Base-by-base conservation (phyloP, 2,113 vertebrate species). In the Gavia stellata region DNA sequence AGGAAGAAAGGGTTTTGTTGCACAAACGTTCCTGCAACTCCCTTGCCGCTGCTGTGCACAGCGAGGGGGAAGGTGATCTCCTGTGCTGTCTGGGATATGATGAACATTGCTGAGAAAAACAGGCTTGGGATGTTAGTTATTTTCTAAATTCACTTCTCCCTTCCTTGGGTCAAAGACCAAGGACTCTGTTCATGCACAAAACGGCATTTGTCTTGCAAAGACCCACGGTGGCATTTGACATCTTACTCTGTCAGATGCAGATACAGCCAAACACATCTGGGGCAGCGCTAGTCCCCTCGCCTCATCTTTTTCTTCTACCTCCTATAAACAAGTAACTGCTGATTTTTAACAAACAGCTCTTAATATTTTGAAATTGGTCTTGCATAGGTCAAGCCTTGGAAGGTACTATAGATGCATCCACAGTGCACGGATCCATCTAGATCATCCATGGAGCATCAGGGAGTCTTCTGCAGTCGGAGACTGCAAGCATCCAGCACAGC, bases 61-160 rank as follows among this genome's bases (percentile, higher is more conserved):
- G 50, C 0, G 0, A 79, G 63, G 38, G 23, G 52, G 26, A 74
- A 40, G 63, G 31, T 0, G 0, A 36, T 45, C 38, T 36, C 44
- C 65, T 45, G 80, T 11, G 3, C 40, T 59, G 13, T 14, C 86
- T 0, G 5, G 24, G n/a, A 24, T 56, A 7, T 15, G 42, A 72
- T 36, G n/a, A 53, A 72, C 5, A 6, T 34, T 50, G 79, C n/a
- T 2, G 8, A 73, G 87, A 40, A 44, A 65, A 88, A 45, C 21
- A 31, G 71, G 19, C 23, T 70, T 61, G 31, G 7, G 12, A 15
- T n/a, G 2, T 65, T 31, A 38, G 29, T 62, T 70, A 45, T 61
- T 81, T 65, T 45, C 66, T 20, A 50, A 25, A 21, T 70, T 79
- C 5, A 23, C 36, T 86, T 65, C 50, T 82, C 29, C 33, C 6